These are phyloP conservation scores for Neotoma lepida DNA, from an alignment of 2,113 vertebrate genomes.

Conservation along the genomic window DNA sequence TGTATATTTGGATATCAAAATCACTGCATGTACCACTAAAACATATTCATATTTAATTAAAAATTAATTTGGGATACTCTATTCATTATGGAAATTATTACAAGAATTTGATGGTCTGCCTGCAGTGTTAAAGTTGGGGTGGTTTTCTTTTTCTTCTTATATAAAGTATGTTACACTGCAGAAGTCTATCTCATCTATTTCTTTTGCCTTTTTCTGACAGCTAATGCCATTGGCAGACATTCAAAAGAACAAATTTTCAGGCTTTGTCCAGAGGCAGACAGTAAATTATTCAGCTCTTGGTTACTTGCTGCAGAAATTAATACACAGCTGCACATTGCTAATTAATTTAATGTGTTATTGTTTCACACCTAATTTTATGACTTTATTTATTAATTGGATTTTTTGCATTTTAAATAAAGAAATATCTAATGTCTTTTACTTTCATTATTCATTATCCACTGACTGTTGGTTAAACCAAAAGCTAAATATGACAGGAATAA, in stretches of 20 bases:
- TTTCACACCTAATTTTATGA: slow-evolving; percentile 62
- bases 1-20: not conserved
- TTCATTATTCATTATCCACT: slow-evolving; percentile 55
- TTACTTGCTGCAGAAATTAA: slow-evolving; percentile 73
- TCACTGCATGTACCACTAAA: not conserved
- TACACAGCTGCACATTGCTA: slow-evolving; percentile 45
- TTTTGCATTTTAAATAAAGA: slow-evolving; percentile 78
- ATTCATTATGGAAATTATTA: slow-evolving; percentile 3
- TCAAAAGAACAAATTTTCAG: slow-evolving; percentile 43
- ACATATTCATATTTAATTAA: slow-evolving; percentile 23
- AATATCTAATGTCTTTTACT: slow-evolving; percentile 59
- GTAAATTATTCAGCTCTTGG: slow-evolving; percentile 66
- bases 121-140: not conserved
- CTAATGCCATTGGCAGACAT: slow-evolving; percentile 22
- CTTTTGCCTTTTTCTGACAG: slow-evolving; percentile 62
- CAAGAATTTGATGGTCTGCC: slow-evolving; percentile 9
- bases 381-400: slow-evolving; percentile 71
- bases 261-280: slow-evolving; percentile 53
- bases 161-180: slow-evolving; percentile 42
- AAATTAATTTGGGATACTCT: not conserved
- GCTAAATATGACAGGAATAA: slow-evolving; percentile 62
- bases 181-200: slow-evolving; percentile 53
- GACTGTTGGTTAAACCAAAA: slow-evolving; percentile 69
- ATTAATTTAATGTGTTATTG: slow-evolving; percentile 75
- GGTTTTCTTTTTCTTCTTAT: not conserved